Conservation (phyloP, 2,797 vertebrate species). For the Rhinogobio ventralis region DNA sequence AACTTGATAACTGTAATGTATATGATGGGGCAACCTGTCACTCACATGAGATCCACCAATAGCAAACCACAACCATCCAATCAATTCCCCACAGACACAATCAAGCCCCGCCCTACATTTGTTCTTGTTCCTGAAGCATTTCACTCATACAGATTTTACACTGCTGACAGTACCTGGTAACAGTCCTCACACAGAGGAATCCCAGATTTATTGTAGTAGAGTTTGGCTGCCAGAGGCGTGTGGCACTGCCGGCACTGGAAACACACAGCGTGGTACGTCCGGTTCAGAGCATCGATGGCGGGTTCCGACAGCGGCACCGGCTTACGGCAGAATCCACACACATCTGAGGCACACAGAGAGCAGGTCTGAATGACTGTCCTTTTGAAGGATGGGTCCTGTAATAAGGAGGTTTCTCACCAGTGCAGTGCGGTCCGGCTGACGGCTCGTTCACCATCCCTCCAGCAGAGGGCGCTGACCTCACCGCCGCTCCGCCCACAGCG, state of each 20-base stretch:
- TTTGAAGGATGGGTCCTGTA: background rate
- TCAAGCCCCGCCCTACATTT: no score
- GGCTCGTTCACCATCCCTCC: slow-evolving; percentile 61
- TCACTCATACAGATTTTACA: no score
- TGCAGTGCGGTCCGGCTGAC: slow-evolving; percentile 50
- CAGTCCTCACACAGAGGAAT: slow-evolving; percentile 88
- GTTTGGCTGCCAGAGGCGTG: slow-evolving; percentile 83
- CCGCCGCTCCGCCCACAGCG: background rate
- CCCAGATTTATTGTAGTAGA: slow-evolving; percentile 90
- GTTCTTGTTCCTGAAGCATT: no score
- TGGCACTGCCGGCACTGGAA: slow-evolving; percentile 91
- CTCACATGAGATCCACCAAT: no score
- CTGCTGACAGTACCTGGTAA: slow-evolving; percentile 81
- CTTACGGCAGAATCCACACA: slow-evolving; percentile 96
- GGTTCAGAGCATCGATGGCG: slow-evolving; percentile 87
- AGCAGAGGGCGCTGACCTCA: slow-evolving; percentile 69
- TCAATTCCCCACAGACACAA: no score
- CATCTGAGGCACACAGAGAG: slow-evolving; percentile 72
- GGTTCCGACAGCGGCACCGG: slow-evolving; percentile 75
- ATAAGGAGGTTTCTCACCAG: slow-evolving; percentile 49
- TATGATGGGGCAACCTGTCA: no score
- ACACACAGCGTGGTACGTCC: slow-evolving; percentile 88
- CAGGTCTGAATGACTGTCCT: background rate
- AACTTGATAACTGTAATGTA: no score
- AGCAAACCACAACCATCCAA: no score